Base-by-base conservation (phyloP, 2,797 vertebrate genomes). In the Bucorvus abyssinicus region DNA sequence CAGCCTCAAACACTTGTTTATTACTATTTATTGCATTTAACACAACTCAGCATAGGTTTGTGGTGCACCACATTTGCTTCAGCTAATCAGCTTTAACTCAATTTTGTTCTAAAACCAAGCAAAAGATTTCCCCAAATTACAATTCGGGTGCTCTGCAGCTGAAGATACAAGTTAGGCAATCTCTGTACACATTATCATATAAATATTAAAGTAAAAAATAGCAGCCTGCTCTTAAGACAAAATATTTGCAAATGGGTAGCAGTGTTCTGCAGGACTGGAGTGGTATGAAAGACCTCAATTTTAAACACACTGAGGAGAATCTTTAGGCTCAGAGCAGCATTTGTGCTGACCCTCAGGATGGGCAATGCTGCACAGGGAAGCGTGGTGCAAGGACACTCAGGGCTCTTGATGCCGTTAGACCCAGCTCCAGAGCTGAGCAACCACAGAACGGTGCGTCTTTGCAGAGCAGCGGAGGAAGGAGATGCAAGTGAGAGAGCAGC, bases 1-100 rank as follows among this genome's bases (percentile, higher is more conserved):
- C 97, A 73, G 91, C 59, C 83, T 49, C 79, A 69, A 88, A 89
- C 86, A 90, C 95, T 96, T 97, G 96, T 86, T 97, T 94, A 83
- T 60, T 93, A 81, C 87, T 85, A 50, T 69, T 95, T 80, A 93
- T 11, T 95, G 91, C 76, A 91, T 73, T 81, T 95, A 94, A 87
- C 83, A 89, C 21, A 68, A 80, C 26, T 36, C 65, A 52, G 80
- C 22, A 7, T 30, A 70, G 17, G 17, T 68, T 63, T 69, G 32
- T 38, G 64, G 82, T 22, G 70, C 60, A 92, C 49, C 9, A 93
- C 61, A 64, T 38, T 89, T 78, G 76, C 61, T 57, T 45, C 71
- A 89, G 56, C 38, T 93, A 53, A 92, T 57, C 76, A 89, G 42
- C 23, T 59, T 81, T 26, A 59, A 76, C 83, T 47, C 34, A 73